Conservation (phyloP, 2,888 invertebrate species). For the Ophioninae sp. region DNA sequence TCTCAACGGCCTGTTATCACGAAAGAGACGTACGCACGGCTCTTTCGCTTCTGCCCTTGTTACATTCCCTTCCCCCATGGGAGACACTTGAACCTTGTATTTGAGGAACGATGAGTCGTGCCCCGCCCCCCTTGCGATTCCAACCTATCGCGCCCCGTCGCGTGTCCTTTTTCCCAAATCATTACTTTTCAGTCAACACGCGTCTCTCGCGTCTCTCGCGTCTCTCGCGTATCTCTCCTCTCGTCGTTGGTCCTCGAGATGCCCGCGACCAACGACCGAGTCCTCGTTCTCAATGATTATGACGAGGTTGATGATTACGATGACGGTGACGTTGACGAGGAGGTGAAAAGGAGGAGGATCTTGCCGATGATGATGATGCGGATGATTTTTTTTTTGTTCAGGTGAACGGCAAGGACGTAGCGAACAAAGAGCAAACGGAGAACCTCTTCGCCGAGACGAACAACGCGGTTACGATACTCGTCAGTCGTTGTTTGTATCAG, state of each 20-base stretch:
- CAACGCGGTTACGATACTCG: conserved; percentile 83
- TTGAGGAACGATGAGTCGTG: conserved; percentile 46
- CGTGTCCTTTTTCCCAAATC: conserved; percentile 44
- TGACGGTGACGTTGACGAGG: not conserved
- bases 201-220: not conserved
- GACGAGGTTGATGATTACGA: too few relatives aligned
- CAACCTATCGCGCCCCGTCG: not conserved
- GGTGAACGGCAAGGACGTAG: conserved; percentile 85
- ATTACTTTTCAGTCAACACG: conserved; percentile 50
- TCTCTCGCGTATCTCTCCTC: not conserved
- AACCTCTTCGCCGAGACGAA: conserved; percentile 84
- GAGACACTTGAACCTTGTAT: conserved; percentile 34
- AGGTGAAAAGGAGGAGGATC: too few relatives aligned
- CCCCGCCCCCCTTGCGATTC: too few relatives aligned
- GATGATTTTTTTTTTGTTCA: conserved; percentile 61
- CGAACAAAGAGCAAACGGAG: conserved; percentile 84
- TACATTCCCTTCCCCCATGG: conserved; percentile 11
- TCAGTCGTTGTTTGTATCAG: conserved; percentile 84
- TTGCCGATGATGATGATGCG: not conserved
- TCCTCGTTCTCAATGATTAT: too few relatives aligned
- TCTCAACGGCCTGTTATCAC: conserved; percentile 51
- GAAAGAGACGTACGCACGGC: conserved; percentile 32
- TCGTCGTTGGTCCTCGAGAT: not conserved
- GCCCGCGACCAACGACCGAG: not conserved
- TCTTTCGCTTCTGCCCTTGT: not conserved